phyloP scores from a whole-genome alignment of 2,797 vertebrate genomes.

The Manis pentadactyla region DNA sequence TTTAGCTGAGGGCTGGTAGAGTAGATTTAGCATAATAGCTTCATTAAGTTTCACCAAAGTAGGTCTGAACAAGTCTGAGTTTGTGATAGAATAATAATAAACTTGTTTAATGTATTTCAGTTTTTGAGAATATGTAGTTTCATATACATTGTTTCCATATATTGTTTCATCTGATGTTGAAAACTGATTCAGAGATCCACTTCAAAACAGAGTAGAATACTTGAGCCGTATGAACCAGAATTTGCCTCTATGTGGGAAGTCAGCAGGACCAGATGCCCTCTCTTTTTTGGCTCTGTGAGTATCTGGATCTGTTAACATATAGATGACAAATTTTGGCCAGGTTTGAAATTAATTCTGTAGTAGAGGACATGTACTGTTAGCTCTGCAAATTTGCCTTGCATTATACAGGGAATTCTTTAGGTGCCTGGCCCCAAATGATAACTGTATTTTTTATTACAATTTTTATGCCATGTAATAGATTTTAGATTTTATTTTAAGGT shows the following conservation, averaged over 20 bases:
- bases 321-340: conserved; percentile 66
- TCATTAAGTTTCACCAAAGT: neutral
- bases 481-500: conserved; percentile 11
- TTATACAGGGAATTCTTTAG: conserved; percentile 1
- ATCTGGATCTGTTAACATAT: conserved; percentile 73
- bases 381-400: conserved; percentile 38
- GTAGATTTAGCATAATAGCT: neutral
- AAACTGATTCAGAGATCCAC: conserved; percentile 60
- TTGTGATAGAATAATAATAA: conserved; percentile 10
- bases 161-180: conserved; percentile 46
- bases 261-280: conserved; percentile 78
- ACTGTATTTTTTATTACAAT: conserved; percentile 8
- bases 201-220: conserved; percentile 64
- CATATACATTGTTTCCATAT: conserved; percentile 30
- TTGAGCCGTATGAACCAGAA: conserved; percentile 5
- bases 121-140: conserved; percentile 60
- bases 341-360: conserved; percentile 68
- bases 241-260: conserved; percentile 56
- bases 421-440: conserved; percentile 31
- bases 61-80: conserved; percentile 41
- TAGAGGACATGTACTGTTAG: conserved; percentile 55
- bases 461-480: conserved; percentile 50
- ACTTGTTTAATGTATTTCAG: conserved; percentile 24
- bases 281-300: conserved; percentile 72
- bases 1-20: neutral